These are phyloP conservation scores for Hylia prasina DNA, from an alignment of 2,113 vertebrate genomes.

Conservation along the genomic window DNA sequence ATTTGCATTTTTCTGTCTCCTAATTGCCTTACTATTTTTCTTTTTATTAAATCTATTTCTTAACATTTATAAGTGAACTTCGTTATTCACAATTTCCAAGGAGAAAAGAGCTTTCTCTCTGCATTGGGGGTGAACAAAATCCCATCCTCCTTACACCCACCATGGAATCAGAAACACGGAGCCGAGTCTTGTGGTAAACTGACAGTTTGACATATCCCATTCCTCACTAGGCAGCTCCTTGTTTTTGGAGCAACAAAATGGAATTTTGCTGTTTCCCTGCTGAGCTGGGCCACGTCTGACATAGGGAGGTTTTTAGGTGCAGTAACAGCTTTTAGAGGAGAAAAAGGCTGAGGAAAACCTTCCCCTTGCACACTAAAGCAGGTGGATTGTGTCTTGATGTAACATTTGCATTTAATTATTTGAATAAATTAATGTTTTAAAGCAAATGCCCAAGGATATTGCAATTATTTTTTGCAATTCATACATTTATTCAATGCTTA, in stretches of 20 bases:
- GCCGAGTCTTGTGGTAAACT: not conserved
- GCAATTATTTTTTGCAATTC: not conserved
- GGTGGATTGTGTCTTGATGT: not conserved
- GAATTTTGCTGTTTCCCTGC: not conserved
- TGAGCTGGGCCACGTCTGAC: not conserved
- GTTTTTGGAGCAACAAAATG: not conserved
- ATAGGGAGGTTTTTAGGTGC: not conserved
- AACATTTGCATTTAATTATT: not conserved
- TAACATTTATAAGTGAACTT: too few relatives aligned
- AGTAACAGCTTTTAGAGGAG: not conserved
- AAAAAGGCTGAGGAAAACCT: not conserved
- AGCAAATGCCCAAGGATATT: not conserved
- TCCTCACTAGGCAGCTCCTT: not conserved
- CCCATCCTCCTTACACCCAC: rapidly evolving
- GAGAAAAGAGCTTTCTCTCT: not conserved
- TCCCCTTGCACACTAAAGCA: not conserved
- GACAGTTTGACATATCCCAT: not conserved
- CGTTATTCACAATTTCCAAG: too few relatives aligned
- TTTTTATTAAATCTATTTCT: too few relatives aligned
- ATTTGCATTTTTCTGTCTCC: too few relatives aligned
- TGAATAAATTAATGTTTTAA: not conserved
- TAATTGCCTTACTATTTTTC: too few relatives aligned
- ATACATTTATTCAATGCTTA: not conserved
- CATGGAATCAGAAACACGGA: not conserved
- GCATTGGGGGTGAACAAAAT: not conserved